A percentile compares a stretch with the other conserved stretches of the same genome.
These are phyloP conservation scores for Tiliacea citrago DNA, from an alignment of 2,888 invertebrate species.

Conservation along the genomic window DNA sequence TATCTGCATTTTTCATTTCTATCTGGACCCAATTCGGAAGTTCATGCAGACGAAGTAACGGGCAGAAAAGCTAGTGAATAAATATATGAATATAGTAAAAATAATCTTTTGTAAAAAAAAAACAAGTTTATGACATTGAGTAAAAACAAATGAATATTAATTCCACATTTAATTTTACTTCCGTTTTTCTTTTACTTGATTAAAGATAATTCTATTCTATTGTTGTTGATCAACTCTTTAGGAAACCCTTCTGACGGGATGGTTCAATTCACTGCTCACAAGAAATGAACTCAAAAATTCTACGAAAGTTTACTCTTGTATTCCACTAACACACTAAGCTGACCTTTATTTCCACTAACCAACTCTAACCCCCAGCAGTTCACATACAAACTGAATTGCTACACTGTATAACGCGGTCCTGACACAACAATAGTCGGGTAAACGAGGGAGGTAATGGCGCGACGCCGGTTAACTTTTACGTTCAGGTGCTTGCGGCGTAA, in stretches of 20 bases:
- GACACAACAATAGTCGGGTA: slow-evolving; percentile 72
- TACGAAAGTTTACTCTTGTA: neutral
- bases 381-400: neutral
- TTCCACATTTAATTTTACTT: neutral
- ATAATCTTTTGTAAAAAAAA: no score
- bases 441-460: slow-evolving; percentile 82
- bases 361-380: neutral
- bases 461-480: slow-evolving; percentile 77
- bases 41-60: no score
- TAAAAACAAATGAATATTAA: neutral
- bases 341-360: neutral
- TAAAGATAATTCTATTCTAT: no score
- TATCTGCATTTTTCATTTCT: no score
- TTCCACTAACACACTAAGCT: neutral
- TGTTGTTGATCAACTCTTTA: no score
- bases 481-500: slow-evolving; percentile 73
- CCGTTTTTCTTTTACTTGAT: no score
- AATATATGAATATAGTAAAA: no score
- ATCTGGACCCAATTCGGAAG: no score
- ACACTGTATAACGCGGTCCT: slow-evolving; percentile 60
- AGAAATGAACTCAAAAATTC: neutral
- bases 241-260: neutral
- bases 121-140: neutral
- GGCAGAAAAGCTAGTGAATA: neutral
- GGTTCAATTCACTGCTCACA: neutral